Percentiles rank a stretch among this genome's conserved stretches.
Evolutionary conservation across 2,113 vertebrate genomes (phyloP).

Genomic region (Nerophis lumbriciformis): DNA sequence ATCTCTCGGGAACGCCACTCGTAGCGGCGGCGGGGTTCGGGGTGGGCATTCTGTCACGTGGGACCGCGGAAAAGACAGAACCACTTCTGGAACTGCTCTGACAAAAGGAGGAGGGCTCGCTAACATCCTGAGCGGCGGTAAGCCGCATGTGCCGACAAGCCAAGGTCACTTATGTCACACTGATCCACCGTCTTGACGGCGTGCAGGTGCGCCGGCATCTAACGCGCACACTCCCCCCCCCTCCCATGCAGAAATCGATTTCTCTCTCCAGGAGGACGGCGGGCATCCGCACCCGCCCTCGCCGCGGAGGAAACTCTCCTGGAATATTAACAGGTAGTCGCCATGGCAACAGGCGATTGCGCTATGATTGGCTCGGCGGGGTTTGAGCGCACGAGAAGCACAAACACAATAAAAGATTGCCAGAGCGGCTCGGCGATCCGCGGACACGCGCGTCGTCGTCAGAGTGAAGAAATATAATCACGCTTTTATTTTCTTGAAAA

Average conservation of each 20-base stretch:
- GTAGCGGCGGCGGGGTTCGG: background rate
- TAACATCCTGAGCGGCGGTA: background rate
- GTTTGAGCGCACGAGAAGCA: conserved; percentile 35
- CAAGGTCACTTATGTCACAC: conserved; percentile 28
- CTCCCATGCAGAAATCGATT: conserved; percentile 60
- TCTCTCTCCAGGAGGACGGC: conserved; percentile 31
- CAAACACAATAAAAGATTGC: conserved; percentile 13
- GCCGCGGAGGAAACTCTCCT: conserved; percentile 55
- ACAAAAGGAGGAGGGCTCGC: background rate
- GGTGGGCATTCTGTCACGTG: conserved; percentile 6
- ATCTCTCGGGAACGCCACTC: conserved; percentile 17
- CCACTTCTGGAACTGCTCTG: background rate
- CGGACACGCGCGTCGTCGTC: background rate
- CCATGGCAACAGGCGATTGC: conserved; percentile 66
- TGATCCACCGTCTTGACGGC: background rate
- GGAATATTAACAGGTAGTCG: conserved; percentile 74
- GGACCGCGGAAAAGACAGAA: background rate
- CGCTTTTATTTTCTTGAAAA: too few relatives aligned
- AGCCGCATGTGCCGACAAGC: background rate
- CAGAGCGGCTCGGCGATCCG: background rate
- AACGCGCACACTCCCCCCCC: background rate
- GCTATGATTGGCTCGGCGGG: conserved; percentile 48
- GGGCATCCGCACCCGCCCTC: conserved; percentile 12
- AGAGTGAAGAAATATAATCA: background rate
- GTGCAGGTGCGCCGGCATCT: background rate